Conservation (phyloP, 2,888 invertebrate species). For the Tenthredo notha region DNA sequence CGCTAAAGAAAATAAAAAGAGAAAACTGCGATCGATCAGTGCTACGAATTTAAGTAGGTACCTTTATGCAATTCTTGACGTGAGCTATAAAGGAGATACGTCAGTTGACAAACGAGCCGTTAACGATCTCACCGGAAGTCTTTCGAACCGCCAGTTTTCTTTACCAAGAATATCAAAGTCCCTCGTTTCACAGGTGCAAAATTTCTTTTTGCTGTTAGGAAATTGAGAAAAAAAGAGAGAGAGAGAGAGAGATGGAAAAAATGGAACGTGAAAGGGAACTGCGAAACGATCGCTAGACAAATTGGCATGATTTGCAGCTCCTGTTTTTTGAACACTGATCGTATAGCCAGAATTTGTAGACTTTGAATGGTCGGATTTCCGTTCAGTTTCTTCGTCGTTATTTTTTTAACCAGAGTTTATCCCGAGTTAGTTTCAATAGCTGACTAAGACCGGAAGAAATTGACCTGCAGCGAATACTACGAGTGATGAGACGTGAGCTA, state of each 20-base stretch:
- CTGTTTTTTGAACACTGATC: not conserved
- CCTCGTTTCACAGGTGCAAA: not conserved
- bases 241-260: too few species aligned
- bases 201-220: not conserved
- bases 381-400: not conserved
- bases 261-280: not conserved
- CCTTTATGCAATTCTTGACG: not conserved
- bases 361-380: not conserved
- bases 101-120: constrained; percentile 5
- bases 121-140: not conserved
- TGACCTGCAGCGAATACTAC: not conserved
- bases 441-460: not conserved
- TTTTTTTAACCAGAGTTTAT: not conserved
- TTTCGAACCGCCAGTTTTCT: not conserved
- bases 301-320: constrained; percentile 2
- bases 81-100: not conserved
- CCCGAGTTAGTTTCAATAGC: not conserved
- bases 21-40: not conserved
- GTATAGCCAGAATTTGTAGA: not conserved
- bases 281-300: not conserved
- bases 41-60: not conserved
- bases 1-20: not conserved
- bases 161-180: not conserved
- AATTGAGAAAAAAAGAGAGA: not conserved
- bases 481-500: not conserved